Conservation (phyloP, 2,888 invertebrate species). For the Agrypnus murinus region DNA sequence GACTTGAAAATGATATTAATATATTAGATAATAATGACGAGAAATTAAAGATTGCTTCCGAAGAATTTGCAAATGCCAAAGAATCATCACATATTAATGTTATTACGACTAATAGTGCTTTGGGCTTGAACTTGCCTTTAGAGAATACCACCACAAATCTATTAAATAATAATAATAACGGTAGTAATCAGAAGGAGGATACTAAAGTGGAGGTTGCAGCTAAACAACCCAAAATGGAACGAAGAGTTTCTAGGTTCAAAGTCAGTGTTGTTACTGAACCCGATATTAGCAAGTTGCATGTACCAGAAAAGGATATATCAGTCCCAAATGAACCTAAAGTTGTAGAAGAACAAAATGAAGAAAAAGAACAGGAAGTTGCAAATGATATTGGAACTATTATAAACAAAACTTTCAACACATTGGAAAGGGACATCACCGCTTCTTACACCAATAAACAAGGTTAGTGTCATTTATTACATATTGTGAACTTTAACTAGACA, state of each 20-base stretch:
- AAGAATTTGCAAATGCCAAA: not conserved
- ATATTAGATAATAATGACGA: not conserved
- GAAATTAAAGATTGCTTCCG: not conserved
- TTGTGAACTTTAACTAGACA: too few relatives aligned
- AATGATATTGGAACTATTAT: slow-evolving; percentile 66
- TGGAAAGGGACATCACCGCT: slow-evolving; percentile 64
- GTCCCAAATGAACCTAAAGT: slow-evolving; percentile 33
- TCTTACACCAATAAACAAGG: slow-evolving; percentile 61
- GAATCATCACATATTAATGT: not conserved
- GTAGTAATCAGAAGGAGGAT: slow-evolving; percentile 10
- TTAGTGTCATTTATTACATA: slow-evolving; percentile 50
- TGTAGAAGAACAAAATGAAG: slow-evolving; percentile 2
- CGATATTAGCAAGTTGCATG: slow-evolving; percentile 64
- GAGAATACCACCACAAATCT: slow-evolving; percentile 44
- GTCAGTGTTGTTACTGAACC: slow-evolving; percentile 73
- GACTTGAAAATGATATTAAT: not conserved
- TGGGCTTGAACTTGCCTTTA: slow-evolving; percentile 40
- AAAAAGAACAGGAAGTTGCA: slow-evolving; percentile 41
- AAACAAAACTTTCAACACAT: slow-evolving; percentile 66
- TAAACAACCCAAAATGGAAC: slow-evolving; percentile 56
- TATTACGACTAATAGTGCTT: slow-evolving; percentile 9
- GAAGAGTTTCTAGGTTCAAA: slow-evolving; percentile 72
- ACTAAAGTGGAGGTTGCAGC: not conserved
- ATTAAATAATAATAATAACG: slow-evolving; percentile 29
- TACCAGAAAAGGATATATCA: slow-evolving; percentile 49